These are phyloP conservation scores for Heliothis subflexa DNA, from an alignment of 1,140 invertebrate species.

Conservation along the genomic window DNA sequence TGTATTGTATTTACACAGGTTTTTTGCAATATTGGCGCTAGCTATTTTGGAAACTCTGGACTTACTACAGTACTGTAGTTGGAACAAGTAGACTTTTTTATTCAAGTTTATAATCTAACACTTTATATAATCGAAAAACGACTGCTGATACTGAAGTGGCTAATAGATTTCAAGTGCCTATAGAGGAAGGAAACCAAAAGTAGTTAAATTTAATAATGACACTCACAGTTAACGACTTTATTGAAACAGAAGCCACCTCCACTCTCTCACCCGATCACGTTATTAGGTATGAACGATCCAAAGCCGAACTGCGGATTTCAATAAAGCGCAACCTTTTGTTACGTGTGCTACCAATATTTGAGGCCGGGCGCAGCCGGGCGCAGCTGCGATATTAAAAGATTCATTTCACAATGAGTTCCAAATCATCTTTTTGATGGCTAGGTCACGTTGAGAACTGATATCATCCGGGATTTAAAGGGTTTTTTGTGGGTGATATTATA, in stretches of 20 bases:
- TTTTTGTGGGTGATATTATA: background rate
- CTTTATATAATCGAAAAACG: too few relatives aligned
- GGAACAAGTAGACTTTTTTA: too few relatives aligned
- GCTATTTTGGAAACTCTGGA: too few relatives aligned
- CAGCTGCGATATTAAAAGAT: conserved; percentile 77
- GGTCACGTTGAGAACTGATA: conserved; percentile 26
- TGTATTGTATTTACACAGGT: background rate
- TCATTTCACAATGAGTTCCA: conserved; percentile 74
- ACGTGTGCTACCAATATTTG: conserved; percentile 79
- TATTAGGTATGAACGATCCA: conserved; percentile 64
- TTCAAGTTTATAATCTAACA: too few relatives aligned
- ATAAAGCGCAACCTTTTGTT: conserved; percentile 81
- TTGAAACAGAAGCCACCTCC: conserved; percentile 46
- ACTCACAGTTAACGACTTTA: too few relatives aligned
- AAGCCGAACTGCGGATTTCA: conserved; percentile 77
- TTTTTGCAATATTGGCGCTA: background rate
- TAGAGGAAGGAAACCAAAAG: too few relatives aligned
- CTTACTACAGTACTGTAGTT: too few relatives aligned
- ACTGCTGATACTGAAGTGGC: too few relatives aligned
- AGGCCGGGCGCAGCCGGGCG: conserved; percentile 56
- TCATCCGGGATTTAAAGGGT: background rate
- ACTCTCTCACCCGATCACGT: conserved; percentile 51
- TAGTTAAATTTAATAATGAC: too few relatives aligned
- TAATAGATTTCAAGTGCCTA: too few relatives aligned
- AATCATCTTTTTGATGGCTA: conserved; percentile 58